Evolutionary conservation across 2,888 invertebrate genomes (phyloP), one percentile per base, ranked within the genome.

Genomic region (Venustoraphidia nigricollis): DNA sequence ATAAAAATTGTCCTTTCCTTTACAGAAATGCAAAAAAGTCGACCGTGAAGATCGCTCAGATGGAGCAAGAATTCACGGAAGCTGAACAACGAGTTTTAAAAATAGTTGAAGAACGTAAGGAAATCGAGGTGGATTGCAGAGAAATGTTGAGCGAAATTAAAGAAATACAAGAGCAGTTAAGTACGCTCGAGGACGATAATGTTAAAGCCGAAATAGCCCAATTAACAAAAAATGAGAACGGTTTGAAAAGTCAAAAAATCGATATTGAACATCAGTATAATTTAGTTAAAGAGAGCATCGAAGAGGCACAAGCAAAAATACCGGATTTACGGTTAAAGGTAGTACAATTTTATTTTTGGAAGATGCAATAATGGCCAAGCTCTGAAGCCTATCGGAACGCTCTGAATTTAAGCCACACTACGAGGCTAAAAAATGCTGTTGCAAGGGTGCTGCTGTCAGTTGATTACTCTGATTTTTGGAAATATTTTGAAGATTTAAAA

Each of bases 181-280:
- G 50, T 27, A 37, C 46, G 14, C 36, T 53, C 11, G 52, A 55
- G 40, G 46, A 53, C 17, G 49, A 53, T 8, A 41, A 60, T 3
- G 63, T 83, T 0, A 82, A 83, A 54, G 72, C 79, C 48, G 78
- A 83, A 57, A 76, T 86, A 36, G 65, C 70, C 0, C 70, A 68
- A 37, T 64, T 86, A 0, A 75, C 75, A 34, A 69, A 72, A 34
- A 70, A 76, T 48, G 82, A 85, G 59, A 83, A 78, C 52, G 76
- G 80, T 49, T 62, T 81, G 6, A 85, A 84, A 58, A 71, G 78
- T 1, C 70, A 79, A 46, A 76, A 84, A 41, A 69, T 93, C 0
- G 88, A 90, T 57, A 70, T 87, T 0, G 82, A 84, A 51, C 81
- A 85, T 54, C 79, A 81, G 41, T 60, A 87, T 1, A 77, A 73